These are phyloP conservation scores for Dexiosoma caninum DNA, from an alignment of 2,888 invertebrate genomes.

Conservation along the genomic window DNA sequence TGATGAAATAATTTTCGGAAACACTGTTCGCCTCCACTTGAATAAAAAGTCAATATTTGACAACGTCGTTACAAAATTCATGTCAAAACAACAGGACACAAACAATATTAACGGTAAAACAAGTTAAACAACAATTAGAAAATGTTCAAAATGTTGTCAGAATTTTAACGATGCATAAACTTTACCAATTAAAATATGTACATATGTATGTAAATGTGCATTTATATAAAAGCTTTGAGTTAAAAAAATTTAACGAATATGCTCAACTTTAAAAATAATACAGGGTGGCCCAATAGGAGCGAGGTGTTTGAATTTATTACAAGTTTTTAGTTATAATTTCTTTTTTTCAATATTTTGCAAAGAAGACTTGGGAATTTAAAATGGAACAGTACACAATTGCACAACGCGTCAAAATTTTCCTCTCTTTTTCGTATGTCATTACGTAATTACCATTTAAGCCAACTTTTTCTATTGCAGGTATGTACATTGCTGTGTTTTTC, in stretches of 20 bases:
- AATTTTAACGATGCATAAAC: too few relatives aligned
- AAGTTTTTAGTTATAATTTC: conserved; percentile 69
- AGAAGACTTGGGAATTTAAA: too few relatives aligned
- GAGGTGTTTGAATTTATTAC: conserved; percentile 50
- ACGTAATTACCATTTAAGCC: conserved; percentile 70
- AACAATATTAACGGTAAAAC: not conserved
- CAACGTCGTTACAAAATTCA: not conserved
- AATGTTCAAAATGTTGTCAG: too few relatives aligned
- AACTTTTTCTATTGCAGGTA: not conserved
- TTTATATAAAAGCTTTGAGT: too few relatives aligned
- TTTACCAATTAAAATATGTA: too few relatives aligned
- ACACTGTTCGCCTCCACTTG: not conserved
- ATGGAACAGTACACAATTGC: too few relatives aligned
- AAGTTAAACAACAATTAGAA: too few relatives aligned
- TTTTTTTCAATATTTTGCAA: conserved; percentile 36
- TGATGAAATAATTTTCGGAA: not conserved
- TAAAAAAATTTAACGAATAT: too few relatives aligned
- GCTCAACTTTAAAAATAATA: too few relatives aligned
- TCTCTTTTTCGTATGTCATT: conserved; percentile 65
- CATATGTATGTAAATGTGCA: too few relatives aligned
- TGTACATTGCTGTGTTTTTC: not conserved
- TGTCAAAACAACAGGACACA: not conserved
- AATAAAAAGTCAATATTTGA: not conserved
- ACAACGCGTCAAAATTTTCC: too few relatives aligned
- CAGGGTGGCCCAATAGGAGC: too few relatives aligned